phyloP scores from a whole-genome alignment of 2,113 vertebrate species.

The Prunella himalayana region DNA sequence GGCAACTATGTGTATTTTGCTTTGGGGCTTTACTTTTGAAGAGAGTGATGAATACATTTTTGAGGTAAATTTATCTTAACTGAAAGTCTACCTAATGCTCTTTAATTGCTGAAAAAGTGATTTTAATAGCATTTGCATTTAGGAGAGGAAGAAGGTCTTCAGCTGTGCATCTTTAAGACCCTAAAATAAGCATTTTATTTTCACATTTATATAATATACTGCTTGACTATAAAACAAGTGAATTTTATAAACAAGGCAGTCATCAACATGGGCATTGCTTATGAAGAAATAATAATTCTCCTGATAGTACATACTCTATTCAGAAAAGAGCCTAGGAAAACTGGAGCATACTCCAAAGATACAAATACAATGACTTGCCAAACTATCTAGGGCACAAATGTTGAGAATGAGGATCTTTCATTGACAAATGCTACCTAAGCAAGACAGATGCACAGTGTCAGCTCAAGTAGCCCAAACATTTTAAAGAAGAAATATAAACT shows the following conservation, averaged over 20 bases:
- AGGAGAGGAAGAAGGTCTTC: constrained; percentile 25
- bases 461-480: neutral
- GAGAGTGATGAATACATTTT: constrained; percentile 45
- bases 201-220: constrained; percentile 12
- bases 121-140: constrained; percentile 48
- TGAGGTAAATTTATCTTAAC: constrained; percentile 66
- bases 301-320: neutral
- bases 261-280: neutral
- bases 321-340: neutral
- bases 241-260: constrained; percentile 2
- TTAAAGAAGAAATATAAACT: neutral
- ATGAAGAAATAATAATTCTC: neutral
- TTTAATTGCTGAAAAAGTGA: constrained; percentile 51
- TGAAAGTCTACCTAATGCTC: constrained; percentile 48
- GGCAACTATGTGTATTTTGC: constrained; percentile 48
- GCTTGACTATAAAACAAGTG: neutral
- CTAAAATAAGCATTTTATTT: constrained; percentile 31
- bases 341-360: neutral
- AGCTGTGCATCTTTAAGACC: neutral
- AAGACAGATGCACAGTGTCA: neutral
- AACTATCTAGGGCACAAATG: neutral
- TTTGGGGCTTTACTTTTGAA: constrained; percentile 60
- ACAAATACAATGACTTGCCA: neutral
- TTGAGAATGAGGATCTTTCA: neutral
- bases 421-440: neutral